Evolutionary conservation across 2,113 vertebrate species (phyloP), one percentile per base, ranked within the genome.

Genomic region (Desmodus rotundus): DNA sequence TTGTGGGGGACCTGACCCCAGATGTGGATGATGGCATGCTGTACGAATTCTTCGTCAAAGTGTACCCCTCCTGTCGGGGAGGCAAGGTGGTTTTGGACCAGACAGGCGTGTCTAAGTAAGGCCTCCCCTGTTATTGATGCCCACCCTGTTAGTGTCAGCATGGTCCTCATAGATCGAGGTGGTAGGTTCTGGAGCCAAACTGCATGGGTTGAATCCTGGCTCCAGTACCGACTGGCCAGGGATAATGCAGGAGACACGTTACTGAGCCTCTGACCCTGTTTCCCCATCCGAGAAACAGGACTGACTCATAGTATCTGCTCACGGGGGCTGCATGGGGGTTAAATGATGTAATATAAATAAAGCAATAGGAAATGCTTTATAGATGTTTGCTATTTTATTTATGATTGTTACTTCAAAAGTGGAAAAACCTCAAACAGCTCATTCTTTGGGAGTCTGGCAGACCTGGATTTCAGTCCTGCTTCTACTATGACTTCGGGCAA

Each of bases 21-120:
- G 99, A 99, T 0, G 99, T 99, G 97, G 99, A 99, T 65, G 99
- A 99, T 80, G 99, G 99, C 83, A 99, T 99, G 99, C 98, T 99
- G 56, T 99, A 99, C 83, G 99, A 99, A 96, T 99, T 99, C 97
- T 99, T 99, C 96, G 99, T 99, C 98, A 99, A 99, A 98, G 99
- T 99, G 68, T 99, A 99, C 97, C 99, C 99, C 26, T 99, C 99
- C 0, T 99, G 99, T 97, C 99, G 99, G 68, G 99, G 99, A 80
- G 99, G 99, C 38, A 99, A 99, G 98, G 99, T 99, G 96, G 99
- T 99, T 95, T 98, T 99, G 98, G 99, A 99, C 98, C 99, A 98
- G 98, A 98, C 98, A 70, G 99, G 99, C 52, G 98, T 99, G 98
- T 99, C 99, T 89, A 99, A 99, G 99, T 99, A 98, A 99, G 99